phyloP scores from a whole-genome alignment of 1,140 invertebrate genomes.

The Scaptomyza graminum region DNA sequence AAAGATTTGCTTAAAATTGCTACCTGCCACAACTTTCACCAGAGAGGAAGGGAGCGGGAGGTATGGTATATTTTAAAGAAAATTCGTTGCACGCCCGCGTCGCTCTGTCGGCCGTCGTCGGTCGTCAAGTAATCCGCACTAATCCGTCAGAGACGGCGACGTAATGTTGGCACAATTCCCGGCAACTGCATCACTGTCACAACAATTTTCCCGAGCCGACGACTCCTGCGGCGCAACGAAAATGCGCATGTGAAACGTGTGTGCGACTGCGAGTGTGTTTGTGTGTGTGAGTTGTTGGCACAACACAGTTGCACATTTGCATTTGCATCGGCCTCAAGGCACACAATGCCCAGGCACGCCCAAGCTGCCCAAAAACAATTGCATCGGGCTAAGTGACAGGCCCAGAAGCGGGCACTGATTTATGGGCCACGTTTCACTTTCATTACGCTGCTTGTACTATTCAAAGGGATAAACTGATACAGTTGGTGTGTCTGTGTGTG shows the following conservation, averaged over 20 bases:
- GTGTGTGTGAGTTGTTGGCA: not conserved
- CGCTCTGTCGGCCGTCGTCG: not conserved
- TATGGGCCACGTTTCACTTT: constrained; percentile 67
- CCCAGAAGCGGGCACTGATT: constrained; percentile 41
- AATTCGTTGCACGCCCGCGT: not conserved
- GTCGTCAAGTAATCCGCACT: constrained; percentile 56
- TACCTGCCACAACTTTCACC: constrained; percentile 68
- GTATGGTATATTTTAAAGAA: not conserved
- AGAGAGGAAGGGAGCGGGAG: not conserved
- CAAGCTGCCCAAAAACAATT: constrained; percentile 17
- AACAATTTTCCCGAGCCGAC: constrained; percentile 48
- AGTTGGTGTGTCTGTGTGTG: constrained; percentile 17
- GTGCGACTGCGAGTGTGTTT: too few species aligned
- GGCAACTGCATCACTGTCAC: constrained; percentile 72
- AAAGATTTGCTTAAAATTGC: constrained; percentile 44
- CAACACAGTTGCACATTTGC: constrained; percentile 64
- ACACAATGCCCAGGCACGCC: constrained; percentile 29
- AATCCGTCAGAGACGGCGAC: constrained; percentile 63
- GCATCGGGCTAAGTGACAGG: constrained; percentile 18
- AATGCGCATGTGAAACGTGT: constrained; percentile 52
- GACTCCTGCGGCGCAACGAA: constrained; percentile 21
- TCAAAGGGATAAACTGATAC: constrained; percentile 35
- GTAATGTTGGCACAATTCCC: constrained; percentile 68
- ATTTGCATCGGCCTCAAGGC: constrained; percentile 22
- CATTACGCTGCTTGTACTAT: constrained; percentile 26